Evolutionary conservation across 1,140 invertebrate species (phyloP).

Genomic region (Drosophila rufa): DNA sequence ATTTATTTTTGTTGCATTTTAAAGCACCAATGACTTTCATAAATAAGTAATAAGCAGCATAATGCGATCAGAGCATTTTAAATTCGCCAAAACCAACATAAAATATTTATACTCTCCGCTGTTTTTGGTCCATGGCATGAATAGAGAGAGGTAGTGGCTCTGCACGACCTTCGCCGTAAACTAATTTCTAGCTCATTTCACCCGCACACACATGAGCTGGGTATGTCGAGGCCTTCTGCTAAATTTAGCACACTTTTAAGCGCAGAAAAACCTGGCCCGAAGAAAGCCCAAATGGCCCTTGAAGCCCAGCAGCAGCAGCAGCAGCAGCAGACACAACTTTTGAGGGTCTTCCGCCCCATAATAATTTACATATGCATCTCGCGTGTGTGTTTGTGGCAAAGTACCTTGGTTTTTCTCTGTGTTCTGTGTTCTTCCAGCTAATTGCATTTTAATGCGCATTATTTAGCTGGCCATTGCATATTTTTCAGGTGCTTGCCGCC

Average conservation of each 20-base stretch:
- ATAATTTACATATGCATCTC: constrained; percentile 40
- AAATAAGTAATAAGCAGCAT: neutral
- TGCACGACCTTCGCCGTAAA: constrained; percentile 69
- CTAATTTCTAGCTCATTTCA: constrained; percentile 81
- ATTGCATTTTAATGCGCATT: constrained; percentile 76
- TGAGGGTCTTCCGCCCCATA: constrained; percentile 44
- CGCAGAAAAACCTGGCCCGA: constrained; percentile 31
- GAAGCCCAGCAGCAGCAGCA: constrained; percentile 35
- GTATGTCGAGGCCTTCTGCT: constrained; percentile 55
- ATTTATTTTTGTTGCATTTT: too few species aligned
- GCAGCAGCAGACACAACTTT: constrained; percentile 37
- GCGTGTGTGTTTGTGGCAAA: constrained; percentile 5
- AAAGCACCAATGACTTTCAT: neutral
- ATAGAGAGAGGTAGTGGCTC: constrained; percentile 3
- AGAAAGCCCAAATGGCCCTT: constrained; percentile 55
- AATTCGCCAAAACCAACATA: neutral
- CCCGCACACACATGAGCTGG: constrained; percentile 7
- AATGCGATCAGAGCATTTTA: neutral
- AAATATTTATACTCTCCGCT: neutral
- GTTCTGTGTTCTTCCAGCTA: constrained; percentile 50
- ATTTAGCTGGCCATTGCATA: constrained; percentile 47
- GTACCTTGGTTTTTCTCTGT: constrained; percentile 21
- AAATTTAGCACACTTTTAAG: constrained; percentile 68
- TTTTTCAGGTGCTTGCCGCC: constrained; percentile 51
- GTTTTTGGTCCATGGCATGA: neutral